phyloP scores from a whole-genome alignment of 2,113 vertebrate species.

The Upupa epops region DNA sequence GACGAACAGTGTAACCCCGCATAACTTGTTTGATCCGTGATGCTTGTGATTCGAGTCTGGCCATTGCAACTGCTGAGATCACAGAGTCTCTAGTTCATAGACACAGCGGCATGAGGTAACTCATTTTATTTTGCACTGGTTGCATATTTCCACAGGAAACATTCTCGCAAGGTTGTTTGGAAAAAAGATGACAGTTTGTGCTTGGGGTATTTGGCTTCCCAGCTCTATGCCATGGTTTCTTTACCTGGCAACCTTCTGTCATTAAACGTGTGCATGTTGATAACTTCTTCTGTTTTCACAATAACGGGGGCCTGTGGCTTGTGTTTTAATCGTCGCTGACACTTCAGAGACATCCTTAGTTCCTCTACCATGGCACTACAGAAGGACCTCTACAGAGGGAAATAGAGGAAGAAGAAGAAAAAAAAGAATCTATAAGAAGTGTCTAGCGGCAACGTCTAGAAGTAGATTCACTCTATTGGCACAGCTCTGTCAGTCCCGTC shows the following conservation, averaged over 20 bases:
- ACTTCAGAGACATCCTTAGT: conserved; percentile 95
- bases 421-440: conserved; percentile 20
- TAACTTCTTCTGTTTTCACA: conserved; percentile 98
- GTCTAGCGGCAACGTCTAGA: not conserved
- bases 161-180: conserved; percentile 90
- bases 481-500: not conserved
- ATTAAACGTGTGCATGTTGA: conserved; percentile 99
- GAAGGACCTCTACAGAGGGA: conserved; percentile 88
- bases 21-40: conserved; percentile 77
- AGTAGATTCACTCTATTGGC: conserved; percentile 15
- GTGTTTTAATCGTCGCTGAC: conserved; percentile 96
- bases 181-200: conserved; percentile 85
- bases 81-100: conserved; percentile 87
- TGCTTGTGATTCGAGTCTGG: conserved; percentile 80
- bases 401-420: conserved; percentile 49
- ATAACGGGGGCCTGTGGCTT: conserved; percentile 94
- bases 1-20: conserved; percentile 77
- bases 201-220: conserved; percentile 82
- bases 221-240: conserved; percentile 97
- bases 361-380: conserved; percentile 98
- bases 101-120: conserved; percentile 93
- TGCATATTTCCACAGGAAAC: conserved; percentile 99
- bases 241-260: conserved; percentile 99
- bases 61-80: conserved; percentile 79
- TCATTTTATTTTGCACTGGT: conserved; percentile 93